Evolutionary conservation across 92 coral and sea anemone species (phyloP).

Genomic region (Epizoanthus ramosus): DNA sequence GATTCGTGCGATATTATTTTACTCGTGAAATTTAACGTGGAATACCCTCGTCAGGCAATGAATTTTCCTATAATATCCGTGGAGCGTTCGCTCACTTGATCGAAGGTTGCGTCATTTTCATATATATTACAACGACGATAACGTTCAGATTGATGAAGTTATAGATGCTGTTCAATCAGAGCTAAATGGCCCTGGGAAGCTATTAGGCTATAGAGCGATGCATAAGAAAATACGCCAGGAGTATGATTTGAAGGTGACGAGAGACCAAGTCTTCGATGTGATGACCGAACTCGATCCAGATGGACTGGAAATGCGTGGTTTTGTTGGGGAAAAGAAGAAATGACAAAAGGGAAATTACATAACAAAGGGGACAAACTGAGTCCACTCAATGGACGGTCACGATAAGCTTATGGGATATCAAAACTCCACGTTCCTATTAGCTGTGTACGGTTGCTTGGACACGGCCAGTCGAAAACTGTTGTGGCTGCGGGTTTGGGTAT

Average conservation of each 20-base stretch:
- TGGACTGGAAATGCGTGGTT: conserved; percentile 37
- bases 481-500: conserved; percentile 37
- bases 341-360: conserved; percentile 20
- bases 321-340: conserved; percentile 11
- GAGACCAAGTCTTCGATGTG: conserved; percentile 33
- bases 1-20: too few relatives aligned
- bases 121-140: conserved; percentile 3
- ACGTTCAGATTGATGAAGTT: conserved; percentile 14
- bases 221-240: background rate
- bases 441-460: conserved; percentile 40
- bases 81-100: conserved; percentile 43
- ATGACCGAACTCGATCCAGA: conserved; percentile 44
- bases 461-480: conserved; percentile 37
- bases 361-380: conserved; percentile 32
- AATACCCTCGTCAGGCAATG: too few relatives aligned
- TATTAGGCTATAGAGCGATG: conserved; percentile 36
- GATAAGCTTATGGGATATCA: conserved; percentile 41
- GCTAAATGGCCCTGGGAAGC: conserved; percentile 37
- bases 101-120: conserved; percentile 23
- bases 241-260: conserved; percentile 24
- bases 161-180: background rate
- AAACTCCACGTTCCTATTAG: conserved; percentile 33
- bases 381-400: conserved; percentile 37
- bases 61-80: conserved; percentile 22
- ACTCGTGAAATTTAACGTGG: too few relatives aligned